Percentiles rank a stretch among this genome's conserved stretches.
phyloP scores from a whole-genome alignment of 2,888 invertebrate species.

The Julus scanicus region DNA sequence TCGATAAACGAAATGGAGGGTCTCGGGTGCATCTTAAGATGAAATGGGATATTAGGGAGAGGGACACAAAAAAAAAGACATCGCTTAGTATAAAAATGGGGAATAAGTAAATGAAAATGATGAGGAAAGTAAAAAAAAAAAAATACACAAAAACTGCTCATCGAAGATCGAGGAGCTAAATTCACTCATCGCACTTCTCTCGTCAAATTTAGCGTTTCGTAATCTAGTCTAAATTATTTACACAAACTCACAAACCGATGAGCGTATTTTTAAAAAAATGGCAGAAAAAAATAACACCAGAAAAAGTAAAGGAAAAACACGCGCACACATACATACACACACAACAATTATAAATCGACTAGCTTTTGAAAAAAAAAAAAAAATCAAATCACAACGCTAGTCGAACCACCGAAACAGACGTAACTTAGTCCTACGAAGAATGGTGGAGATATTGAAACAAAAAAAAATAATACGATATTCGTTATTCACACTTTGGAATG shows the following conservation, averaged over 20 bases:
- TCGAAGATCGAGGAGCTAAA: background rate
- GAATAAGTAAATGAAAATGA: background rate
- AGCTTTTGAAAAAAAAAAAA: background rate
- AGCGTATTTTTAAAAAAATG: background rate
- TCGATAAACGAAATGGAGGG: background rate
- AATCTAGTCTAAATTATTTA: slow-evolving; percentile 28
- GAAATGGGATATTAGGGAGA: background rate
- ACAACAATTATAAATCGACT: background rate
- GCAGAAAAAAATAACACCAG: background rate
- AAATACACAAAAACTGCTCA: background rate
- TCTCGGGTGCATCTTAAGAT: background rate
- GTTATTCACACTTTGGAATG: background rate
- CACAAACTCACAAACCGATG: background rate
- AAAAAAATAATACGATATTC: background rate
- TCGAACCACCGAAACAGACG: background rate
- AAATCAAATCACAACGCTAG: slow-evolving; percentile 26
- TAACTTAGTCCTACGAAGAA: background rate
- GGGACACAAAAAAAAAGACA: background rate
- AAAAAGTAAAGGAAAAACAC: slow-evolving; percentile 7
- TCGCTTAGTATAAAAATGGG: background rate
- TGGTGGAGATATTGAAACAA: background rate
- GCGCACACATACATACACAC: background rate
- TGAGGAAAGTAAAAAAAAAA: background rate
- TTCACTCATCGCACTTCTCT: background rate
- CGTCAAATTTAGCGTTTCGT: background rate